Conservation (phyloP, 2,797 vertebrate species). For the Streptopelia turtur region DNA sequence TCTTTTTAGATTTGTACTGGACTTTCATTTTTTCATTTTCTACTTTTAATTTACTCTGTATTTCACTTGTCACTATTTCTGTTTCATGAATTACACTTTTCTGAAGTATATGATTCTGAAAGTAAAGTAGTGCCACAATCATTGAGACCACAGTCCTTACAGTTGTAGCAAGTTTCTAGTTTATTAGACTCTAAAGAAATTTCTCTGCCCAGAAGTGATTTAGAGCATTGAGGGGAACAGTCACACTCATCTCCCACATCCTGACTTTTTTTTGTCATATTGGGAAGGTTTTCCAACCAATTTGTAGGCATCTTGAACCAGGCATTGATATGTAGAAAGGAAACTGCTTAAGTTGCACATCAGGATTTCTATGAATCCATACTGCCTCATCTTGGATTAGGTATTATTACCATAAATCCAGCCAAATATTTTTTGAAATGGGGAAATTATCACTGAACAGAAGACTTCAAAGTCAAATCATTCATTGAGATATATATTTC, state of each 20-base stretch:
- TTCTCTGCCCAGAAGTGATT: not conserved
- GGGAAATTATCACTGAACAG: not conserved
- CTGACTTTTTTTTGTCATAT: not conserved
- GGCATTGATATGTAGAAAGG: not conserved
- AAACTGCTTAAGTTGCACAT: not conserved
- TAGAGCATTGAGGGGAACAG: not conserved
- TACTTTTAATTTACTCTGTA: not conserved
- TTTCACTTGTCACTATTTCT: not conserved
- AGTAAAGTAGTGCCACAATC: not conserved
- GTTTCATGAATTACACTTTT: not conserved
- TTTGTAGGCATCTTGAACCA: not conserved
- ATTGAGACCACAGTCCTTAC: not conserved
- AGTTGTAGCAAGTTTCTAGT: not conserved
- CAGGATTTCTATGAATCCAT: not conserved
- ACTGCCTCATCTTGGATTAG: not conserved
- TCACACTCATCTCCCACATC: not conserved
- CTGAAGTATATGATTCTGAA: not conserved
- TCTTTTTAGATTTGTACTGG: not conserved
- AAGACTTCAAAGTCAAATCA: not conserved
- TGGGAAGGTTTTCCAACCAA: not conserved
- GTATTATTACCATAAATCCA: not conserved
- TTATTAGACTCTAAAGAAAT: not conserved
- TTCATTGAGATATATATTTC: not conserved
- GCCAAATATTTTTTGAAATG: not conserved
- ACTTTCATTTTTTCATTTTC: not conserved